Conservation (phyloP, 37 sponge, comb jelly and placozoan species). For the Theonella swinhoei region DNA sequence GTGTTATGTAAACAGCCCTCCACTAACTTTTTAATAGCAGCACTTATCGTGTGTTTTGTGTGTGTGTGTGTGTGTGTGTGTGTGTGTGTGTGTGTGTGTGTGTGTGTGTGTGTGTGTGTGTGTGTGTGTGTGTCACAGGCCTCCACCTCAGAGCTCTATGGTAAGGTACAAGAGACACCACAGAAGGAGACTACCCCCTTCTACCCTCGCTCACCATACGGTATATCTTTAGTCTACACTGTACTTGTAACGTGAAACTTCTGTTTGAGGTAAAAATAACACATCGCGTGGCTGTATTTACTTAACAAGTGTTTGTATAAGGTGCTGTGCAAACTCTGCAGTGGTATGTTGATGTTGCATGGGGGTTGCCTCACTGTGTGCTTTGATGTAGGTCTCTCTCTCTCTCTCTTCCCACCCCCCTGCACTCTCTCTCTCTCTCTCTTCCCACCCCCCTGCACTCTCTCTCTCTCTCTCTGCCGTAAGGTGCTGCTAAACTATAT, state of each 20-base stretch:
- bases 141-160: slow-evolving; percentile 91
- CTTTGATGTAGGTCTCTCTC: neutral
- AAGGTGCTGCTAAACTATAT: slow-evolving; percentile 91
- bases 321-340: too few species aligned
- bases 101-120: neutral
- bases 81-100: slow-evolving; percentile 3
- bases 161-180: slow-evolving; percentile 91
- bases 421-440: neutral
- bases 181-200: slow-evolving; percentile 96
- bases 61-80: slow-evolving; percentile 3
- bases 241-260: neutral
- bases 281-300: too few species aligned
- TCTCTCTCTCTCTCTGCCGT: neutral
- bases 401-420: neutral
- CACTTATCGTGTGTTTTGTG: neutral
- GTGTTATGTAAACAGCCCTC: too few species aligned
- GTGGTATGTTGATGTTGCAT: neutral
- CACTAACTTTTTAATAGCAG: too few species aligned
- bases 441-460: neutral
- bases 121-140: too few species aligned
- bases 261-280: neutral
- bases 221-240: slow-evolving; percentile 30
- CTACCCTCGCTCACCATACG: slow-evolving; percentile 95
- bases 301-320: too few species aligned
- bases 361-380: neutral